Evolutionary conservation across 2,888 invertebrate genomes (phyloP).

Genomic region (Scotopteryx bipunctaria): DNA sequence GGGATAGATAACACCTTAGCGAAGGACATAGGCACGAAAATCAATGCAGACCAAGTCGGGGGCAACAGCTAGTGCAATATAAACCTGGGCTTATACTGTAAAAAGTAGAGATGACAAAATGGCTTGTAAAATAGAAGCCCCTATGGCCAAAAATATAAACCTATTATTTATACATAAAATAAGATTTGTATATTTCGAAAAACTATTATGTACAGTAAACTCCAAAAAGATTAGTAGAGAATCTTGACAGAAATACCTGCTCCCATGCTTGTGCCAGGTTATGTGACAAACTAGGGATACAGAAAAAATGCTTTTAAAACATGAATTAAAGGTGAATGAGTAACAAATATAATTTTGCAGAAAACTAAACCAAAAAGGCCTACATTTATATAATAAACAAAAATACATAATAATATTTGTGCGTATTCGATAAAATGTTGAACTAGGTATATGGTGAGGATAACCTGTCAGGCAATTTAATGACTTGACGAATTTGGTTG

Average conservation of each 20-base stretch:
- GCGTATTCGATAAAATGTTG: slow-evolving; percentile 55
- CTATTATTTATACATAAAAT: slow-evolving; percentile 1
- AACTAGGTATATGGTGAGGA: slow-evolving; percentile 41
- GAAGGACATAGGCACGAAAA: too few species aligned
- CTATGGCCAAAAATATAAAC: slow-evolving; percentile 22
- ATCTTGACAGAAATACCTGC: too few species aligned
- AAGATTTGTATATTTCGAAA: not conserved
- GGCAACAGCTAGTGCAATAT: too few species aligned
- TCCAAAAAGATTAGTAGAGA: too few species aligned
- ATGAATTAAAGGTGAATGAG: slow-evolving; percentile 60
- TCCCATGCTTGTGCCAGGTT: too few species aligned
- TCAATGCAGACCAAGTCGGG: too few species aligned
- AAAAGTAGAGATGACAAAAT: slow-evolving; percentile 10
- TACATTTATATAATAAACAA: slow-evolving; percentile 17
- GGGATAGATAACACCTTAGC: too few species aligned
- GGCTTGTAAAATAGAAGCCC: slow-evolving; percentile 19
- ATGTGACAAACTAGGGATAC: slow-evolving; percentile 1
- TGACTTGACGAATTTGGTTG: slow-evolving; percentile 58
- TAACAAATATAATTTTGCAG: slow-evolving; percentile 43
- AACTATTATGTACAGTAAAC: not conserved
- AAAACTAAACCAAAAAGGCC: slow-evolving; percentile 38
- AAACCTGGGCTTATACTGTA: slow-evolving; percentile 13
- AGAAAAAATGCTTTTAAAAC: slow-evolving; percentile 35
- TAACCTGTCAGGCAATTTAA: slow-evolving; percentile 50
- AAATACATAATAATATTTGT: slow-evolving; percentile 50